Conservation (phyloP, 2,797 vertebrate species). For the Premnoplex brunnescens region DNA sequence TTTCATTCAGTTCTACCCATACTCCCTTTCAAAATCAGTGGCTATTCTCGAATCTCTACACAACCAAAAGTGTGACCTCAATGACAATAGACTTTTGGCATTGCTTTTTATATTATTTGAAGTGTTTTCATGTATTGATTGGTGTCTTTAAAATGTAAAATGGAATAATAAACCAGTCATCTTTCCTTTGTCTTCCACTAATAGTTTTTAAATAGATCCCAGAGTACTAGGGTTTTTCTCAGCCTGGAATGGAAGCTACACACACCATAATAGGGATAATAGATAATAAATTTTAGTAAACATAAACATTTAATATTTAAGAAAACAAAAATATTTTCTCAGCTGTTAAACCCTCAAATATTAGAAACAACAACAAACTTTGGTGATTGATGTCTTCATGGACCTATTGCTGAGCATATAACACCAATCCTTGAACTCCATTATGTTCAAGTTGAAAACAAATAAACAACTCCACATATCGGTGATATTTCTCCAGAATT, state of each 20-base stretch:
- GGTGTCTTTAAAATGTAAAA: not conserved
- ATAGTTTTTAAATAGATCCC: not conserved
- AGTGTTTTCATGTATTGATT: not conserved
- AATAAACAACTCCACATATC: not conserved
- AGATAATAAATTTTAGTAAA: not conserved
- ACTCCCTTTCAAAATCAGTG: not conserved
- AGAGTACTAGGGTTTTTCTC: not conserved
- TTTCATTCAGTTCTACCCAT: not conserved
- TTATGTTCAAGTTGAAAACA: not conserved
- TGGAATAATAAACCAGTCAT: not conserved
- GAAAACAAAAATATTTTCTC: not conserved
- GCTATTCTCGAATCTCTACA: not conserved
- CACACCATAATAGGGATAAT: not conserved
- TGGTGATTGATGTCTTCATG: not conserved
- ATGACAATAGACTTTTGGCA: not conserved
- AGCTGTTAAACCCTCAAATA: not conserved
- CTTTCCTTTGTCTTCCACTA: not conserved
- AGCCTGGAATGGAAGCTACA: not conserved
- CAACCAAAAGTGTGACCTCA: not conserved
- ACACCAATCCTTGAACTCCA: not conserved
- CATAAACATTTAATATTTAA: not conserved
- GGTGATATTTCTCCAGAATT: not conserved
- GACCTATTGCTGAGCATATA: not conserved
- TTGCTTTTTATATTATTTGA: not conserved
- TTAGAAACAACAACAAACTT: not conserved